Conservation (phyloP, 1,140 invertebrate genomes). For the Globodera rostochiensis region DNA sequence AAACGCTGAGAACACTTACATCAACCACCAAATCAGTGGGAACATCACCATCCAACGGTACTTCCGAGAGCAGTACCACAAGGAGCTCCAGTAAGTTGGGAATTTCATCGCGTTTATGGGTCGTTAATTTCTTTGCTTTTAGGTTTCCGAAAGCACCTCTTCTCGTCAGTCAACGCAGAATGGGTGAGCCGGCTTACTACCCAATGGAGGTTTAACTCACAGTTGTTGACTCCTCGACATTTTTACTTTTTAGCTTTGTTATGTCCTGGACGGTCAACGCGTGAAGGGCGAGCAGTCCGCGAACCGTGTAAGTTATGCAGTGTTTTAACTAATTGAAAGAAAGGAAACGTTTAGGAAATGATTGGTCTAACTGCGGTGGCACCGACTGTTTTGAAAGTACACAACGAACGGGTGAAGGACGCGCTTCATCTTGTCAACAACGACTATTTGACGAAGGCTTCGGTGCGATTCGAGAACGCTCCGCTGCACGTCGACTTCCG, state of each 20-base stretch:
- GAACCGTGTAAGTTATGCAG: background rate
- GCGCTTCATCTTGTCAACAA: constrained; percentile 10
- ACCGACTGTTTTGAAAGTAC: constrained; percentile 6
- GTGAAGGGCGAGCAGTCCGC: background rate
- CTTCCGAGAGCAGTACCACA: background rate
- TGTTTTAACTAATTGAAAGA: background rate
- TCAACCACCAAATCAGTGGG: background rate
- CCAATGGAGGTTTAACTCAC: constrained; percentile 4
- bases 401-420: constrained; percentile 1
- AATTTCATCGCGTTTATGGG: background rate
- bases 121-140: background rate
- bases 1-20: background rate
- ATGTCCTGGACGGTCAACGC: constrained; percentile 5
- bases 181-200: background rate
- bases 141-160: constrained; percentile 14
- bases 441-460: background rate
- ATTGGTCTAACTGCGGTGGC: constrained; percentile 2
- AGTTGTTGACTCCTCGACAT: background rate
- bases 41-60: background rate
- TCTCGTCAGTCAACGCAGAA: constrained; percentile 1
- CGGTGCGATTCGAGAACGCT: background rate
- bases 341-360: background rate
- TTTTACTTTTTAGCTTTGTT: background rate
- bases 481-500: constrained; percentile 1
- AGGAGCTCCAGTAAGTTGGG: background rate